Base-by-base conservation (phyloP, 2,888 invertebrate species). In the Orchesella flavescens region DNA sequence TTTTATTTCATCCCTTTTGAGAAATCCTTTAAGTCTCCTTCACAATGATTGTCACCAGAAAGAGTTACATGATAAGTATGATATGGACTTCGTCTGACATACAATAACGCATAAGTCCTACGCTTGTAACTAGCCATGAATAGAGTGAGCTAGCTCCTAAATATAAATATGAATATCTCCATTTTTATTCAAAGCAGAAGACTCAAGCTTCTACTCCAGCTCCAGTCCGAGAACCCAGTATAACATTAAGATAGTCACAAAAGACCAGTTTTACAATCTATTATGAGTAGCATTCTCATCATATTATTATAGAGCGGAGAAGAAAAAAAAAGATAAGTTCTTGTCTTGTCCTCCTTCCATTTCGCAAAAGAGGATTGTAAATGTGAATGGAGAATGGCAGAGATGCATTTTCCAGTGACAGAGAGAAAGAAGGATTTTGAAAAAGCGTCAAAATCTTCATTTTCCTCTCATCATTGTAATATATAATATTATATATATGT, bases 11-110 rank as follows among this genome's bases (percentile, higher is more conserved):
- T 61, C 61, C 23, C 24, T 61, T 19, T 17, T 61, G 21, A 24
- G n/a, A 61, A 61, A 61, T 61, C 61, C 61, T 61, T 61, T 61
- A 61, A 61, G 61, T 61, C 61, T 24, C 61, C 23, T 61, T 24
- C 12, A 61, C 9, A 61, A 24, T 61, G 61, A 61, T 61, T 61
- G 61, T 61, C 61, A 24, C 61, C 61, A n/a, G 10, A 10, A 24
- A 61, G 34, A 34, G 34, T 34, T 34, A 34, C 34, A 34, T 34
- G 34, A 34, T 34, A 34, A 4, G 34, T 7, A 34, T 34, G 34
- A 34, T 34, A 34, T 34, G 34, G 34, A 34, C 34, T 34, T 34
- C 34, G 2, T 7, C 34, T 34, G 34, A 34, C 34, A 34, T 34
- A 34, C 34, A 34, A 7, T 7, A n/a, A n/a, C n/a, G n/a, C n/a